Evolutionary conservation across 2,797 vertebrate species (phyloP).

Genomic region (Tachyglossus aculeatus): DNA sequence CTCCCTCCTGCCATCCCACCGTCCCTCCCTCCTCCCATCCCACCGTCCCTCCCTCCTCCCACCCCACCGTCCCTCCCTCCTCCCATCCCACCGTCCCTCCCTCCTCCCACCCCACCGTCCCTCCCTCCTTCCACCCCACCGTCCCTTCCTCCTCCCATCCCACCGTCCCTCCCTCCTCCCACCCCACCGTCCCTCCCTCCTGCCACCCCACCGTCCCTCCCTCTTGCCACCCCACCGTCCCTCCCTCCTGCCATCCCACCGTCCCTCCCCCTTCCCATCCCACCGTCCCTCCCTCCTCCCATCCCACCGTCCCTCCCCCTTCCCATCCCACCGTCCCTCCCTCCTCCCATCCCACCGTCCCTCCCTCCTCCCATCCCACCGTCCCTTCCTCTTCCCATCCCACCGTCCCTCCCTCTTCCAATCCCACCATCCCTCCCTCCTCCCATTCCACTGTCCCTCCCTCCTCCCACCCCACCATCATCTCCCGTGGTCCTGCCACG

Average conservation of each 20-base stretch:
- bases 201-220: background rate
- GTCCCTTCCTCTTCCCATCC: background rate
- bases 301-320: background rate
- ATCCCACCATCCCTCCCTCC: background rate
- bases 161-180: background rate
- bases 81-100: background rate
- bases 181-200: background rate
- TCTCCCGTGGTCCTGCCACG: too few relatives aligned
- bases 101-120: background rate
- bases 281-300: too few relatives aligned
- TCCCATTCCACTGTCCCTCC: too few relatives aligned
- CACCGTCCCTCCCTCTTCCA: background rate
- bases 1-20: background rate
- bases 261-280: background rate
- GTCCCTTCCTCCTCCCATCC: background rate
- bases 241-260: background rate
- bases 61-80: background rate
- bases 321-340: background rate
- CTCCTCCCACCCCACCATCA: too few relatives aligned
- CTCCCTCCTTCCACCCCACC: background rate
- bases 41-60: background rate
- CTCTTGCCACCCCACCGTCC: background rate
- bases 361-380: background rate
- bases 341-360: background rate
- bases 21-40: background rate